phyloP scores from a whole-genome alignment of 2,113 vertebrate genomes.

The Lampris megalopsis region DNA sequence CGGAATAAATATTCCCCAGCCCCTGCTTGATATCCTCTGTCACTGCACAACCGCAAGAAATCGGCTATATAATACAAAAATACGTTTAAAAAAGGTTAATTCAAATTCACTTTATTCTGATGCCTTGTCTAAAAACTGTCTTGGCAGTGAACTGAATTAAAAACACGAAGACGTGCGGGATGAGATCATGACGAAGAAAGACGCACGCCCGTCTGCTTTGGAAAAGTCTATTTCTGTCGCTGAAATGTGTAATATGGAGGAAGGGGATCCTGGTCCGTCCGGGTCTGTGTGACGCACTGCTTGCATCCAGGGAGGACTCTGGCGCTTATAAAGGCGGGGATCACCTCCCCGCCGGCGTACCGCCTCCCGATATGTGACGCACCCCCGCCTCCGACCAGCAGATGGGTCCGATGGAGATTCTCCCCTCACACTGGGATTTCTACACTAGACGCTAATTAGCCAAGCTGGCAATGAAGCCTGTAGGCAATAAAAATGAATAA shows the following conservation, averaged over 20 bases:
- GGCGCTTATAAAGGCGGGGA: constrained; percentile 82
- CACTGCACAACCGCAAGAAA: neutral
- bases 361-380: constrained; percentile 71
- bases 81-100: neutral
- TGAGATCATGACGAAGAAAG: neutral
- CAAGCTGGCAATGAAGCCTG: constrained; percentile 18
- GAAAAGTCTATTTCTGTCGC: constrained; percentile 9
- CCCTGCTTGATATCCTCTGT: constrained; percentile 35
- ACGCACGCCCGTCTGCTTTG: neutral
- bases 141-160: neutral
- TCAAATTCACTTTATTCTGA: neutral
- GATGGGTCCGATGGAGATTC: constrained; percentile 58
- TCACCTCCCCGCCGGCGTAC: constrained; percentile 68
- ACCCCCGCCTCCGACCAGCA: constrained; percentile 35
- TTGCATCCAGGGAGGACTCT: constrained; percentile 62
- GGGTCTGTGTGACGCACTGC: constrained; percentile 81
- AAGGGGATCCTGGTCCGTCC: constrained; percentile 59
- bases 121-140: no score
- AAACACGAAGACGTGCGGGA: constrained; percentile 2
- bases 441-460: constrained; percentile 48
- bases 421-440: constrained; percentile 53
- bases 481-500: constrained; percentile 9
- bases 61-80: neutral
- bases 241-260: constrained; percentile 7
- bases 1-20: constrained; percentile 40